Conservation (phyloP, 2,888 invertebrate species). For the Ormyrus nitidulus region DNA sequence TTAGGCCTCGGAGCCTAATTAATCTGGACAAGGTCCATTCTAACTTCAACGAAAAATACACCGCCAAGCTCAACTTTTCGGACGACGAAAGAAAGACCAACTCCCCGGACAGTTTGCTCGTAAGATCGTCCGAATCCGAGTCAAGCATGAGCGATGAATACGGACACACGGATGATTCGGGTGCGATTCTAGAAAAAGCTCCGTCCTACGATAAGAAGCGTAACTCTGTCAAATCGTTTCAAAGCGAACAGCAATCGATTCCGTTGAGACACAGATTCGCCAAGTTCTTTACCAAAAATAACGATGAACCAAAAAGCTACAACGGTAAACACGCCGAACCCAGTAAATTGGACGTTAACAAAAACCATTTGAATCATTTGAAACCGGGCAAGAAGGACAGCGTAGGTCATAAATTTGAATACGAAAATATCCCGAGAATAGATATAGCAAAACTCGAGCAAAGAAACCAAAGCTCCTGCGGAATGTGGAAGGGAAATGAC, state of each 20-base stretch:
- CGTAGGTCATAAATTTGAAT: constrained; percentile 67
- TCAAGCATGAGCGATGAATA: constrained; percentile 71
- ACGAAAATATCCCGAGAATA: constrained; percentile 73
- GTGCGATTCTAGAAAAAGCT: constrained; percentile 76
- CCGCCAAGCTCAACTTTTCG: constrained; percentile 59
- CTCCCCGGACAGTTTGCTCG: constrained; percentile 74
- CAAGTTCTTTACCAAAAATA: constrained; percentile 68
- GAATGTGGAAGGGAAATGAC: constrained; percentile 21
- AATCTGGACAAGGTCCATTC: constrained; percentile 56
- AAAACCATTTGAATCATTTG: constrained; percentile 62
- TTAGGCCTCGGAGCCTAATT: constrained; percentile 58
- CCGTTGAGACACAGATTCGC: constrained; percentile 67
- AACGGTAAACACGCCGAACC: constrained; percentile 59
- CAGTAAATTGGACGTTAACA: constrained; percentile 69
- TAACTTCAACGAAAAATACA: constrained; percentile 45
- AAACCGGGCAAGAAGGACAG: constrained; percentile 55
- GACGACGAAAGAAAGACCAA: constrained; percentile 74
- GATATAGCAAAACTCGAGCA: constrained; percentile 71
- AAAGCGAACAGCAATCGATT: constrained; percentile 66
- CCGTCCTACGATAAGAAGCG: constrained; percentile 72
- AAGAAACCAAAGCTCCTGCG: constrained; percentile 31
- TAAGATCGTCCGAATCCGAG: constrained; percentile 73
- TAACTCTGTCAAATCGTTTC: constrained; percentile 59
- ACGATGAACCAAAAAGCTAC: constrained; percentile 23
- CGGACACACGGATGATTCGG: constrained; percentile 76